Base-by-base conservation (phyloP, 30 jellyfish, hydroid and myxozoan genomes). In the Morbakka virulenta region DNA sequence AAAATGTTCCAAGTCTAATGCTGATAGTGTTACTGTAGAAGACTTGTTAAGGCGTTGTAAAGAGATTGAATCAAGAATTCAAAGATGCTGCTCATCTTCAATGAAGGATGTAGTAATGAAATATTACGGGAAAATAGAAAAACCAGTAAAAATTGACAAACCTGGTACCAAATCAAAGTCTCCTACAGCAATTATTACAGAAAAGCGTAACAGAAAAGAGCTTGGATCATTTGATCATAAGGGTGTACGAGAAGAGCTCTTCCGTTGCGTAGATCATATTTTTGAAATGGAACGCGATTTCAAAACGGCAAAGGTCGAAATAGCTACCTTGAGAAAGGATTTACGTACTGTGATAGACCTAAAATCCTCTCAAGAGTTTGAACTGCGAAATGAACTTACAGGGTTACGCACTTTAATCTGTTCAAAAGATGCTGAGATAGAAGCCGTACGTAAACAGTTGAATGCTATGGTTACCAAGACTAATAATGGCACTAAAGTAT, bases 291-390 rank as follows among this genome's bases (percentile, higher is more conserved):
- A 92, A 74, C 68, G 79, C 26, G 80, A 92, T 32, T 92, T 80
- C 77, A 84, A 81, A 4, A 68, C 41, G 67, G 96, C 99, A 28
- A 95, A 87, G 70, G 88, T 69, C 13, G 99, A 92, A 70, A 82
- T 86, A 21, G 67, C 50, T 27, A 67, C 57, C 14, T 70, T 92
- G 74, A 70, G 84, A 61, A 23, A 52, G 20, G 90, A 76, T 21
- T 35, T 88, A 3, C 52, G 17, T 41, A 6, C 17, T 6, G 17
- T 41, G 9, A 9, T 41, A 9, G 17, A 41, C 17, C 13, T 6
- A 41, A 41, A 17, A 17, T 41, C 17, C 17, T 6, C 57, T 6
- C 57, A 41, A 41, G 57, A 41, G 17, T 9, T 17, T 41, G 57
- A 41, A 41, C 57, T 41, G 13, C 9, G 57, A 41, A 9, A 17